These are phyloP conservation scores for Dicycla oo DNA, from an alignment of 2,888 invertebrate species.

Conservation along the genomic window DNA sequence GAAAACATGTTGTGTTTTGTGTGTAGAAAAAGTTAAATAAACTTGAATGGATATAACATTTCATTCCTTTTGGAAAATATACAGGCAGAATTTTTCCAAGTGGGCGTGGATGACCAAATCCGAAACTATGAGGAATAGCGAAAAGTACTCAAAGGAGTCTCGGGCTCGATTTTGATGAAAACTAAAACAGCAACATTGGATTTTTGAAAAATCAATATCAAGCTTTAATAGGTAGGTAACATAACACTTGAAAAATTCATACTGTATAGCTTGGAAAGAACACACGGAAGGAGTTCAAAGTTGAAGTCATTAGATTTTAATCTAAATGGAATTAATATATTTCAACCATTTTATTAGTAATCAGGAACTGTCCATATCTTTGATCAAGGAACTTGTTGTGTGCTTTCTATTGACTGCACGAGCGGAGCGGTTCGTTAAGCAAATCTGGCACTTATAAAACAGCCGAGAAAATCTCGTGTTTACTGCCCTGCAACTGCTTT, in stretches of 20 bases:
- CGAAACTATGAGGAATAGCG: too few relatives aligned
- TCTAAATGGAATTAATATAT: slow-evolving; percentile 21
- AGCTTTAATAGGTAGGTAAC: too few relatives aligned
- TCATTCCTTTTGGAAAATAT: background rate
- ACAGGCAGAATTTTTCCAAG: too few relatives aligned
- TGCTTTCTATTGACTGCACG: slow-evolving; percentile 41
- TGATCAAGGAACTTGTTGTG: slow-evolving; percentile 42
- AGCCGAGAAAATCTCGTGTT: background rate
- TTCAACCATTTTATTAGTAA: slow-evolving; percentile 28
- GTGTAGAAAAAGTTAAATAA: slow-evolving; percentile 8
- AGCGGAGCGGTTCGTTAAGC: slow-evolving; percentile 17
- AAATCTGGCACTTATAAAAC: slow-evolving; percentile 3
- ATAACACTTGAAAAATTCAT: too few relatives aligned
- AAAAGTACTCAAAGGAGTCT: too few relatives aligned
- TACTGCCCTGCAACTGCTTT: background rate
- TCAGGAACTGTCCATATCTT: slow-evolving; percentile 30
- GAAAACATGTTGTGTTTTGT: slow-evolving; percentile 28
- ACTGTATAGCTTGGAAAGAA: background rate
- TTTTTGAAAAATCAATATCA: too few relatives aligned
- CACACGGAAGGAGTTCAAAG: background rate
- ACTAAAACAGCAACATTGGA: too few relatives aligned
- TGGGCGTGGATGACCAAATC: too few relatives aligned
- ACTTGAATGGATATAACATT: background rate
- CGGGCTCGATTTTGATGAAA: too few relatives aligned
- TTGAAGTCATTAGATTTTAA: slow-evolving; percentile 9